Evolutionary conservation across 2,797 vertebrate genomes (phyloP), one percentile per base, ranked within the genome.

Genomic region (Gymnoscopelus braueri): DNA sequence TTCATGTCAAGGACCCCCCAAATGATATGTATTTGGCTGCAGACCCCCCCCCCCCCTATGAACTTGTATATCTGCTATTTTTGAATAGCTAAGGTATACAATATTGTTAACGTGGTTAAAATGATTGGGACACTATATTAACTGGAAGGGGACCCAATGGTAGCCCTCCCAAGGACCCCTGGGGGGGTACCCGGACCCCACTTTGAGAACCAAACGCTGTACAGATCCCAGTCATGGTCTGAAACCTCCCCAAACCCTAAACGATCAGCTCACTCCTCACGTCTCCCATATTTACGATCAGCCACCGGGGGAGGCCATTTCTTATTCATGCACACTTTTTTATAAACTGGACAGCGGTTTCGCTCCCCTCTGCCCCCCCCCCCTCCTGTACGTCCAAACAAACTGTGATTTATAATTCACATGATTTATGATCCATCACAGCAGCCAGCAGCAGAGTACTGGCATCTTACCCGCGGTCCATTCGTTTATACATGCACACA

Each of bases 341-440:
- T 92, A 92, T 92, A 93, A 93, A 93, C 92, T 86, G 93, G 92
- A 93, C 92, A 90, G 89, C 82, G 77, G 81, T 84, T 89, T 90
- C 81, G 79, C 84, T 75, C 69, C 66, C 62, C 55, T 5, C 60
- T 90, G 78, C 81, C 88, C 84, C 71, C 4, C 14, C 78, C 78
- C 71, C 71, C 50, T 79, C 78, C 60, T 69, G 57, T 79, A 79
- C 66, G 84, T 91, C 92, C 91, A 94, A 93, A 93, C 92, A 94
- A 91, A 91, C 91, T 65, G 52, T 92, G 92, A 93, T 94, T 93
- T 92, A 94, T 93, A 91, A 90, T 93, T 92, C 89, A 76, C 78
- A 60, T 92, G 90, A 93, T 93, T 94, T 93, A 93, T 86, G 92
- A 89, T 87, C 85, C 78, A 80, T 89, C 78, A 78, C n/a, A n/a